phyloP scores from a whole-genome alignment of 2,113 vertebrate species.

The Onychostoma macrolepis region DNA sequence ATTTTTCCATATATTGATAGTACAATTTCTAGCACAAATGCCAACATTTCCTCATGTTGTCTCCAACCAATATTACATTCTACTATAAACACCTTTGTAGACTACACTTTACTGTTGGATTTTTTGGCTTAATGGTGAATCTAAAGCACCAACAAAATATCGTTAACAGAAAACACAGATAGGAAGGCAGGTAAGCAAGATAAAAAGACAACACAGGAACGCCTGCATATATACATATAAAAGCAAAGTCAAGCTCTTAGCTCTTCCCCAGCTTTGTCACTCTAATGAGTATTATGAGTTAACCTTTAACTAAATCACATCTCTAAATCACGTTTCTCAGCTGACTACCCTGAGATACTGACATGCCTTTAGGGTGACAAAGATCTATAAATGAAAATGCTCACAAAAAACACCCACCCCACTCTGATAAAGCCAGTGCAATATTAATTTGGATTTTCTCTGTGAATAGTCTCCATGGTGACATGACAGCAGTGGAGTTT shows the following conservation, averaged over 20 bases:
- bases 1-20: background rate
- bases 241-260: background rate
- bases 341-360: slow-evolving; percentile 12
- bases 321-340: slow-evolving; percentile 9
- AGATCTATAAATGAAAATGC: slow-evolving; percentile 6
- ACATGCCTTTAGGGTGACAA: slow-evolving; percentile 40
- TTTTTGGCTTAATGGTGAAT: background rate
- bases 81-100: background rate
- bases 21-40: background rate
- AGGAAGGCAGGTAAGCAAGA: background rate
- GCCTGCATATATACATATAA: background rate
- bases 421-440: slow-evolving; percentile 33
- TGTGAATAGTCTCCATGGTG: slow-evolving; percentile 16
- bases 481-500: slow-evolving; percentile 31
- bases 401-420: background rate
- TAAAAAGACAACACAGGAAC: background rate
- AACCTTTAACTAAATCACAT: slow-evolving; percentile 22
- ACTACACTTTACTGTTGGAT: background rate
- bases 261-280: background rate
- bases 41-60: background rate
- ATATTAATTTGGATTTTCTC: slow-evolving; percentile 39
- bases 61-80: background rate
- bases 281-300: background rate
- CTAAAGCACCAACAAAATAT: background rate
- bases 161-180: background rate